Evolutionary conservation across 2,113 vertebrate genomes (phyloP), one percentile per base, ranked within the genome.

Genomic region (Probosciger aterrimus): DNA sequence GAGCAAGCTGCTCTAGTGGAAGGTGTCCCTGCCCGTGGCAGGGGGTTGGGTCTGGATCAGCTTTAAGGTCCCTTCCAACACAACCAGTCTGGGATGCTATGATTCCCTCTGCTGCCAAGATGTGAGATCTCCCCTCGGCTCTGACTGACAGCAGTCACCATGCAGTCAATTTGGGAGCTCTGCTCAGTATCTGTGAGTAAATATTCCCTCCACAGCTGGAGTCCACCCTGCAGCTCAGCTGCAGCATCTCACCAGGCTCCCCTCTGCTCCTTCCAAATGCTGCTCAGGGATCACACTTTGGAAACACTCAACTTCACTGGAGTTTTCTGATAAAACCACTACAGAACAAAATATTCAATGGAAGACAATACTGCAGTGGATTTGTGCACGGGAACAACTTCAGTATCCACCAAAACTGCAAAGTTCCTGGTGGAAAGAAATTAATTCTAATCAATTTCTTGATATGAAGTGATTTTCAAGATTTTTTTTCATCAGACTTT

Each of bases 21-120:
- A 57, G 55, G 55, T 6, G 14, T 15, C 12, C 33, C 14, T 35
- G 33, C 33, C 22, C 0, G 0, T 7, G 22, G 33, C 57, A 59
- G 33, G 57, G 57, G 57, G 14, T 10, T 59, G 57, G 33, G 22
- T 2, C 9, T 10, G 22, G 33, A n/a, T 23, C 20, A 59, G 33
- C 14, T 35, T 59, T 24, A 14, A 35, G 33, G 22, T 35, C 9
- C 57, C 6, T 59, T 59, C 57, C 57, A 59, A 35, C 3, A 2
- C 33, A n/a, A 35, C 35, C 33, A 24, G 14, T 3, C 57, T 24
- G 33, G 14, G 33, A 35, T 59, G 35, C 22, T 23, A 9, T 4
- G 1, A 39, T 27, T n/a, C 39, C 62, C 39, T 47, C 60, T 44
- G 43, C 71, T 91, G 67, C 30, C 2, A 2, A 57, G 41, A 20